phyloP scores from a whole-genome alignment of 1,140 invertebrate genomes.

The Platyura marginata region DNA sequence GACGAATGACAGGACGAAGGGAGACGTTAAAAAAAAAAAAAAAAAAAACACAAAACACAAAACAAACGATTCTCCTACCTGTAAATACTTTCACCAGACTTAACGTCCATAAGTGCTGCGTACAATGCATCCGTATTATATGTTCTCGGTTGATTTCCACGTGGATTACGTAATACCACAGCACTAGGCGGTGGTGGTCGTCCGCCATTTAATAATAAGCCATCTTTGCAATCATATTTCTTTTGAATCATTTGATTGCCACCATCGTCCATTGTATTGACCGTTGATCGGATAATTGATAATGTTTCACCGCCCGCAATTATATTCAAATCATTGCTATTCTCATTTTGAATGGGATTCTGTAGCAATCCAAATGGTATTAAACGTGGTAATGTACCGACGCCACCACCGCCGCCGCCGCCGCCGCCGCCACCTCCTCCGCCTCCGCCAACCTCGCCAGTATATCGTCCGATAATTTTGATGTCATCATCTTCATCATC shows the following conservation, averaged over 20 bases:
- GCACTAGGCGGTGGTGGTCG: not conserved
- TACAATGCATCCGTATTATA: constrained; percentile 7
- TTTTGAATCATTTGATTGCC: not conserved
- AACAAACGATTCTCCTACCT: constrained; percentile 15
- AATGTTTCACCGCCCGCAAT: not conserved
- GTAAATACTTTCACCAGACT: constrained; percentile 30
- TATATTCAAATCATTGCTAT: too few species aligned
- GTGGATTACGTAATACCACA: constrained; percentile 3
- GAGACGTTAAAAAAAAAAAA: not conserved
- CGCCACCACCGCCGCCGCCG: not conserved
- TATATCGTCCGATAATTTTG: too few species aligned
- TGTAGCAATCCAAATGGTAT: not conserved
- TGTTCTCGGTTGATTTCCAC: constrained; percentile 4
- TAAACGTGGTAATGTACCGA: not conserved
- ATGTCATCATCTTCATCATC: not conserved
- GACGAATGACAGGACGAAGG: too few species aligned
- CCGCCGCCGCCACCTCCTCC: too few species aligned
- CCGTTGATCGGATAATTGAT: not conserved
- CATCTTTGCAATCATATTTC: not conserved
- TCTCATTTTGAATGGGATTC: not conserved
- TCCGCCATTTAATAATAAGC: not conserved
- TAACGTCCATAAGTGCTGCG: constrained; percentile 29
- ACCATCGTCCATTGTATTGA: not conserved
- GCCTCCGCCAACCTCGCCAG: not conserved
- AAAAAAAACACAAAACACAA: constrained; percentile 2